Evolutionary conservation across 2,113 vertebrate genomes (phyloP).

Genomic region (Ophthalmolycus amberensis): DNA sequence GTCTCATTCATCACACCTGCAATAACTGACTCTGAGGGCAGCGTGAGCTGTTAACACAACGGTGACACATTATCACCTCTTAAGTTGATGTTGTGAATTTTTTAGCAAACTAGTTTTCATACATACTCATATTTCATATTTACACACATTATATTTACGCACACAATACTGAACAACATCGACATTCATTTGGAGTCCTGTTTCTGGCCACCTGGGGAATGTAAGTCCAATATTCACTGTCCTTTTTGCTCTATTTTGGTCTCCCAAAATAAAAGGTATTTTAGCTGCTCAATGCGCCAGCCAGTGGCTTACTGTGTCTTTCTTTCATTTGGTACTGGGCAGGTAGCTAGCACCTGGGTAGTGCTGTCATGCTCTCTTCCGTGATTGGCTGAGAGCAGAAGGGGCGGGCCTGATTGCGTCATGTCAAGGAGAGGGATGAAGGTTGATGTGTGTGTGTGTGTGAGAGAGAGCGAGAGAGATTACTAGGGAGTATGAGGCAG

Average conservation of each 20-base stretch:
- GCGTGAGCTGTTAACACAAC: not conserved
- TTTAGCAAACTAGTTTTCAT: not conserved
- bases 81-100: not conserved
- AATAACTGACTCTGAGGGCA: too few relatives aligned
- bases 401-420: conserved; percentile 43
- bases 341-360: not conserved
- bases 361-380: not conserved
- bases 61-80: not conserved
- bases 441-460: conserved; percentile 20
- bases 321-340: not conserved
- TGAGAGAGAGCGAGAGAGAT: conserved; percentile 33
- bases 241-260: not conserved
- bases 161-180: not conserved
- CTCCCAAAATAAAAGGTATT: not conserved
- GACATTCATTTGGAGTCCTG: not conserved
- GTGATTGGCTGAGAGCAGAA: conserved; percentile 63
- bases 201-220: not conserved
- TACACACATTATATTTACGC: not conserved
- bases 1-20: too few relatives aligned
- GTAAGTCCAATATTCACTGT: not conserved
- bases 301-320: not conserved
- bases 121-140: too few relatives aligned
- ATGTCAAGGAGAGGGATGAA: conserved; percentile 41
- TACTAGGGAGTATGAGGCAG: conserved; percentile 55
- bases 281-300: not conserved